phyloP scores from a whole-genome alignment of 2,113 vertebrate genomes.

The Oryzias curvinotus region DNA sequence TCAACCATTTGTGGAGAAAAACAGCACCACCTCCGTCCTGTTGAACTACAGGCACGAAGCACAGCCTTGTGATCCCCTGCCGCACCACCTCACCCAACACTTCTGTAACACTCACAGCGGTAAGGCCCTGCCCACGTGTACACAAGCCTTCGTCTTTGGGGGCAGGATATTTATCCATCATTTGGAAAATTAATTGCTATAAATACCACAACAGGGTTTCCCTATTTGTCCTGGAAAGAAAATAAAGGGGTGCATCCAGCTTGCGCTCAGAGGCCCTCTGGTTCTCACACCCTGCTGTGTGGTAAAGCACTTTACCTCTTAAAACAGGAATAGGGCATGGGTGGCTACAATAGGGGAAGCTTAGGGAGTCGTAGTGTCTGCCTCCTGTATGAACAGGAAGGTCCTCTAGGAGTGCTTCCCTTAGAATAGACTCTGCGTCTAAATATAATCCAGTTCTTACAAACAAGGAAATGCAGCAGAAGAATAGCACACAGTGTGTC shows the following conservation, averaged over 20 bases:
- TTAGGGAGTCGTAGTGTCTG: conserved; percentile 79
- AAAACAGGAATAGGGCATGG: conserved; percentile 42
- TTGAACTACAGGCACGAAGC: conserved; percentile 42
- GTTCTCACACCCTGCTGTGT: conserved; percentile 61
- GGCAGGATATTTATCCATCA: neutral
- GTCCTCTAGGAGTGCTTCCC: conserved; percentile 57
- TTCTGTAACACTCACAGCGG: conserved; percentile 74
- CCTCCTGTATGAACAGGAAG: conserved; percentile 82
- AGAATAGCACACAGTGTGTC: conserved; percentile 36
- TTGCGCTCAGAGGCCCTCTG: conserved; percentile 6
- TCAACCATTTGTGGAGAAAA: conserved; percentile 79
- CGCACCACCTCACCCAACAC: conserved; percentile 81
- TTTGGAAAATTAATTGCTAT: conserved; percentile 19
- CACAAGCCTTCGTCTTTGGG: neutral
- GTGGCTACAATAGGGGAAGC: conserved; percentile 51
- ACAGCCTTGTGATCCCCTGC: conserved; percentile 79
- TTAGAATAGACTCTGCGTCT: conserved; percentile 66
- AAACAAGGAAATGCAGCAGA: conserved; percentile 60
- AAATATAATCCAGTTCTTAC: conserved; percentile 64
- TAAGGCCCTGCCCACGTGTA: conserved; percentile 63
- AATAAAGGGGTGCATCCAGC: conserved; percentile 12
- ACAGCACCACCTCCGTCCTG: neutral
- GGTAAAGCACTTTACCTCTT: conserved; percentile 20
- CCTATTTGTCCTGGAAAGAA: conserved; percentile 4
- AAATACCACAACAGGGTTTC: conserved; percentile 12